Evolutionary conservation across 2,113 vertebrate genomes (phyloP).

Genomic region (Accipiter virgatus): DNA sequence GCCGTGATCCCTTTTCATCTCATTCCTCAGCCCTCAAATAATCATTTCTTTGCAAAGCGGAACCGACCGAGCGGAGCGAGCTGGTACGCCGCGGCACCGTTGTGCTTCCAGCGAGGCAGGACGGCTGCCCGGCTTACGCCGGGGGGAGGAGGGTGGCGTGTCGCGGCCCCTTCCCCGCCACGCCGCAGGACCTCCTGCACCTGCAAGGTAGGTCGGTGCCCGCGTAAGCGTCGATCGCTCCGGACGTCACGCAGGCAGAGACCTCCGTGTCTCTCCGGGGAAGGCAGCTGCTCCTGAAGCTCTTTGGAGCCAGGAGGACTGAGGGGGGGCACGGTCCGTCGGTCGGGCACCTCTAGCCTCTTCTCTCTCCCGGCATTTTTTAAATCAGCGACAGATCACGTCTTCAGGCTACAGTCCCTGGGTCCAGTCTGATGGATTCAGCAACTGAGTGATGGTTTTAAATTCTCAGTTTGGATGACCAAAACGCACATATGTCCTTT

Average conservation of each 20-base stretch:
- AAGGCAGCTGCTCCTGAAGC: not conserved
- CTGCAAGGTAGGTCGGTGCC: not conserved
- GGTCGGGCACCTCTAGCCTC: not conserved
- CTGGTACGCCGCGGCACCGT: not conserved
- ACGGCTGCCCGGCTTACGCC: not conserved
- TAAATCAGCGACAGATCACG: not conserved
- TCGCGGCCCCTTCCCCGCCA: not conserved
- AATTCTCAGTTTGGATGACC: not conserved
- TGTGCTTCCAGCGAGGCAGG: not conserved
- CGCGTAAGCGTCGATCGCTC: not conserved
- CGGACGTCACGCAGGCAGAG: not conserved
- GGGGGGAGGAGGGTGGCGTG: too few species aligned
- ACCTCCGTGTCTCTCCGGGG: not conserved
- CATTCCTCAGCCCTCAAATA: not conserved
- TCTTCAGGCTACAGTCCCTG: not conserved
- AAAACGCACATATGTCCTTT: not conserved
- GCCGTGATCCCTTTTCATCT: not conserved
- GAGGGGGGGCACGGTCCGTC: not conserved
- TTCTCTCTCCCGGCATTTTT: not conserved
- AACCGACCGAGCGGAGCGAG: not conserved
- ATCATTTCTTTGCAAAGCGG: not conserved
- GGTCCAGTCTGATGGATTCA: not conserved
- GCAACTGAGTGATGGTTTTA: not conserved
- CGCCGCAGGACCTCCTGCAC: not conserved
- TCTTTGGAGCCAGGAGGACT: accelerated